Conservation (phyloP, 2,797 vertebrate species). For the Picus viridis region DNA sequence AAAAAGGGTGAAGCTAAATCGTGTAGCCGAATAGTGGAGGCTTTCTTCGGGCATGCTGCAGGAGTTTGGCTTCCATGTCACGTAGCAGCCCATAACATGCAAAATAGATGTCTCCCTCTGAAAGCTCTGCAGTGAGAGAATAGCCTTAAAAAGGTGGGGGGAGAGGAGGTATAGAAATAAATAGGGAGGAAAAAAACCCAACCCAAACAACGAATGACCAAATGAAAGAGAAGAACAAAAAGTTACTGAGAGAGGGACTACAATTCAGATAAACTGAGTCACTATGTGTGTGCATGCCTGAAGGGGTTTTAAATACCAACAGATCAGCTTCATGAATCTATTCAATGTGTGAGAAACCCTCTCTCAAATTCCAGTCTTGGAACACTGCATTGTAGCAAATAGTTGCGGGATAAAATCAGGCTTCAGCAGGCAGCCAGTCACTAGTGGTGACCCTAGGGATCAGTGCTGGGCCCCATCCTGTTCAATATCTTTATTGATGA, state of each 20-base stretch:
- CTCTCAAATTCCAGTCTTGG: not conserved
- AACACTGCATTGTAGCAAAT: constrained; percentile 10
- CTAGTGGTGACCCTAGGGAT: no score
- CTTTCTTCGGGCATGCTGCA: constrained; percentile 11
- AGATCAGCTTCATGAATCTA: not conserved
- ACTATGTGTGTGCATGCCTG: constrained; percentile 9
- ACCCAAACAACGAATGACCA: not conserved
- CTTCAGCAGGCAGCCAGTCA: not conserved
- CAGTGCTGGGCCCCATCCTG: no score
- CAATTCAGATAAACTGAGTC: not conserved
- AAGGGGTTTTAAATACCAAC: constrained; percentile 23
- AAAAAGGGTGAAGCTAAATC: constrained; percentile 4
- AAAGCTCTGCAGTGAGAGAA: constrained; percentile 16
- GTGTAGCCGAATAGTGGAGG: not conserved
- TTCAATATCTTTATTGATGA: no score
- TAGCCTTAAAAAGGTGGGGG: not conserved
- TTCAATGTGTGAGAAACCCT: not conserved
- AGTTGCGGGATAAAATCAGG: constrained; percentile 36
- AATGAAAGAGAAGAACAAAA: not conserved
- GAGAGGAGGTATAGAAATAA: not conserved
- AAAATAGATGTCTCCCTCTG: constrained; percentile 45
- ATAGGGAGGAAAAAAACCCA: no score
- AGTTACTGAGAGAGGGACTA: not conserved
- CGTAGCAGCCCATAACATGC: constrained; percentile 19
- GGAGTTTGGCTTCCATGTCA: constrained; percentile 24